Percentiles rank a stretch among this genome's conserved stretches.
phyloP scores from a whole-genome alignment of 2,113 vertebrate species.

The Esox niger region DNA sequence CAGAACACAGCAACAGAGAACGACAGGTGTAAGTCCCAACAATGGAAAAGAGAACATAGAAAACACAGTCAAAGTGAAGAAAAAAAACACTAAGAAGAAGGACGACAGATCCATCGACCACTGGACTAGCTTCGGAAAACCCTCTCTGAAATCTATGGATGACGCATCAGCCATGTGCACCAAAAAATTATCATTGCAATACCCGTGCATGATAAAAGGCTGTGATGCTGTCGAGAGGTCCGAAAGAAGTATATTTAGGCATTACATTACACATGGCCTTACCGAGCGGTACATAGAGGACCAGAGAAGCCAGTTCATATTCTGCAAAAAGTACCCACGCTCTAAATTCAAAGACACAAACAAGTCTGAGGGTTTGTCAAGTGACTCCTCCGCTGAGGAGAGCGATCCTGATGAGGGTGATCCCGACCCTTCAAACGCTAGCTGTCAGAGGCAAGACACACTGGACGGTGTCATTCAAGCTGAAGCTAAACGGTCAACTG shows the following conservation, averaged over 20 bases:
- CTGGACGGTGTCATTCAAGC: constrained; percentile 46
- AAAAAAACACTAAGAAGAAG: constrained; percentile 73
- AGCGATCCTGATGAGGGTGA: constrained; percentile 63
- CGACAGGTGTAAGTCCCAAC: constrained; percentile 72
- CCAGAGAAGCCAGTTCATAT: constrained; percentile 89
- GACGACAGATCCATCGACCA: constrained; percentile 66
- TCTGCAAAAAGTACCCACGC: constrained; percentile 81
- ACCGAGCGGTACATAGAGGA: constrained; percentile 89
- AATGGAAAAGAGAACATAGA: constrained; percentile 82
- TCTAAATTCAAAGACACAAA: constrained; percentile 70
- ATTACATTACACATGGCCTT: constrained; percentile 95
- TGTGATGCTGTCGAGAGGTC: constrained; percentile 89
- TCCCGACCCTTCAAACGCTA: constrained; percentile 32
- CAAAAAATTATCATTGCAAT: constrained; percentile 85
- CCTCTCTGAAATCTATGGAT: constrained; percentile 83
- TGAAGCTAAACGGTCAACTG: constrained; percentile 51
- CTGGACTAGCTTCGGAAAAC: constrained; percentile 73
- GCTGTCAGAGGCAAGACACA: constrained; percentile 45
- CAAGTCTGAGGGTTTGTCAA: constrained; percentile 57
- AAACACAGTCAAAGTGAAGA: constrained; percentile 75
- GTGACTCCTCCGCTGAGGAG: constrained; percentile 57
- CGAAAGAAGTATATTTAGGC: constrained; percentile 90
- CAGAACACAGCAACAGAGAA: constrained; percentile 80
- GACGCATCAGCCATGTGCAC: constrained; percentile 90
- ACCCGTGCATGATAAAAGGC: constrained; percentile 96